These are phyloP conservation scores for Tangara arthus DNA, from an alignment of 2,797 vertebrate genomes.

Conservation along the genomic window DNA sequence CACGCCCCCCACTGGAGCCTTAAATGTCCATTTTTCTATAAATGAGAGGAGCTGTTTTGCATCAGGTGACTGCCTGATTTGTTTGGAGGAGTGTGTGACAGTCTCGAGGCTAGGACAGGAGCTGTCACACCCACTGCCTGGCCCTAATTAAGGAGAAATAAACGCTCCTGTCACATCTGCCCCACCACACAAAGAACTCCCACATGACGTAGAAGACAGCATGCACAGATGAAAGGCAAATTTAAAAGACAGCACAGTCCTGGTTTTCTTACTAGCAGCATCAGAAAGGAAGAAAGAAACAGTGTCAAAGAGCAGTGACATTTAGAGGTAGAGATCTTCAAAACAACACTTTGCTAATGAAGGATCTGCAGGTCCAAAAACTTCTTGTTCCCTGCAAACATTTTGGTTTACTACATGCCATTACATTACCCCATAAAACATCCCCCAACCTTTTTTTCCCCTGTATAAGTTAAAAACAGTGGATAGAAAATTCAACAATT, in stretches of 20 bases:
- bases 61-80: constrained; percentile 3
- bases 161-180: background rate
- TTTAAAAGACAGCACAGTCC: background rate
- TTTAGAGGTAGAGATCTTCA: background rate
- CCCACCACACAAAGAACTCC: background rate
- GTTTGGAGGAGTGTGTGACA: background rate
- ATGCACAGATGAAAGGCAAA: background rate
- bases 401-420: background rate
- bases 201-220: background rate
- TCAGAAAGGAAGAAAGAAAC: background rate
- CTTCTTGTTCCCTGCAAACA: background rate
- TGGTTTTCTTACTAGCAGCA: background rate
- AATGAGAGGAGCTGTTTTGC: background rate
- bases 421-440: background rate
- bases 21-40: background rate
- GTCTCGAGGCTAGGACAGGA: background rate
- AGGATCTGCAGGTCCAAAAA: background rate
- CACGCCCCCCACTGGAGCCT: accelerated
- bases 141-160: background rate
- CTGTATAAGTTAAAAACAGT: background rate
- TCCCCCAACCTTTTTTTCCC: background rate
- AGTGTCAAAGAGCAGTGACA: background rate
- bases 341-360: background rate
- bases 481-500: background rate
- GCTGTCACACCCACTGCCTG: background rate